These are phyloP conservation scores for Helicolenus hilgendorfi DNA, from an alignment of 2,797 vertebrate genomes.

Conservation along the genomic window DNA sequence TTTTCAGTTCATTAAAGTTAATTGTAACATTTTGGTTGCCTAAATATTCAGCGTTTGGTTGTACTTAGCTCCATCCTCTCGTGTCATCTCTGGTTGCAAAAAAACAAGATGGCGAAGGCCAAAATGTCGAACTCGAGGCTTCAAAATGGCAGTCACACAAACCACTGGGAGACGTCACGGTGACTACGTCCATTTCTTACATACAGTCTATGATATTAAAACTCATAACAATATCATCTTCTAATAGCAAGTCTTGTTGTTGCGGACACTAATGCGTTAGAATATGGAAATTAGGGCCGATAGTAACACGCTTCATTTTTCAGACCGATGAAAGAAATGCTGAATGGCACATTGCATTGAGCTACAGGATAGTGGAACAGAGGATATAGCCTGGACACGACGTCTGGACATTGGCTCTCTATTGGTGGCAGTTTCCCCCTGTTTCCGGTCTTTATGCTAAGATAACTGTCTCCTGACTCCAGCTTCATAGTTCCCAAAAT, in stretches of 20 bases:
- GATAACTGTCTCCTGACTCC: neutral
- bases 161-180: accelerated
- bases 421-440: too few species aligned
- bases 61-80: too few species aligned
- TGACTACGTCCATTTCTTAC: too few species aligned
- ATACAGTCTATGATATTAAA: neutral
- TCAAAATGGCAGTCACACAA: too few species aligned
- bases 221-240: neutral
- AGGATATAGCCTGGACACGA: neutral
- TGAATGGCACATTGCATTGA: neutral
- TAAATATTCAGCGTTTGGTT: too few species aligned
- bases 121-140: too few species aligned
- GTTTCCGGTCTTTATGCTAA: neutral
- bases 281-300: neutral
- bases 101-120: accelerated
- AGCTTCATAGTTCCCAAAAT: neutral
- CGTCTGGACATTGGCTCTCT: neutral
- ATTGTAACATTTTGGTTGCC: neutral
- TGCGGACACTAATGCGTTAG: neutral
- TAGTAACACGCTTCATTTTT: neutral
- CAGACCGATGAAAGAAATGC: neutral
- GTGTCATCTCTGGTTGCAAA: too few species aligned
- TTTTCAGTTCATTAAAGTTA: too few species aligned
- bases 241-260: neutral
- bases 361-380: neutral